A percentile compares a stretch with the other conserved stretches of the same genome.
Conservation (phyloP, 2,888 invertebrate species). For the Drepanosiphum platanoidis region DNA sequence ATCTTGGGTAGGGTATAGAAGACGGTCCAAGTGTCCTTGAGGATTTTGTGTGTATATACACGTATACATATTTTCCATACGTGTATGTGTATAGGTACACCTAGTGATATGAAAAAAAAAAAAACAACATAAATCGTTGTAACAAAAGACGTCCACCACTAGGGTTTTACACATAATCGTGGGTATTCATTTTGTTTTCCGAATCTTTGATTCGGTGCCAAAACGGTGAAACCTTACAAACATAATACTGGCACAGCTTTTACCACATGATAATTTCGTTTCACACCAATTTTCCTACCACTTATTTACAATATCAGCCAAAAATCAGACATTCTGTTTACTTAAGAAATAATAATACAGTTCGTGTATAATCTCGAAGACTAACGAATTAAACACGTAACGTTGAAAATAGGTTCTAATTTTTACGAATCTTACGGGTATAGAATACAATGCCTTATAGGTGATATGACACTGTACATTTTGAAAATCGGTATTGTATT, state of each 20-base stretch:
- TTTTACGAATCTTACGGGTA: not conserved
- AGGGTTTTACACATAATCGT: slow-evolving; percentile 17
- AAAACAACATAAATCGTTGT: slow-evolving; percentile 12
- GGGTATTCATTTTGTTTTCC: not conserved
- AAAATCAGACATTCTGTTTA: not conserved
- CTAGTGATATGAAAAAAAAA: not conserved
- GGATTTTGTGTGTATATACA: not conserved
- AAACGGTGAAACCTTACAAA: not conserved
- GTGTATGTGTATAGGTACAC: not conserved
- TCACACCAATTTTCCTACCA: not conserved
- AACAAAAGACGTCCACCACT: not conserved
- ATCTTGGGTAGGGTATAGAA: not conserved
- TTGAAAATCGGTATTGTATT: not conserved
- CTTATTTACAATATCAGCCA: not conserved
- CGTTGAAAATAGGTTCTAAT: too few species aligned
- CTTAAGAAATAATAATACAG: not conserved
- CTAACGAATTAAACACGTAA: too few species aligned
- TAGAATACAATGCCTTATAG: not conserved
- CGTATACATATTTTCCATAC: not conserved
- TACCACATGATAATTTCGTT: slow-evolving; percentile 3
- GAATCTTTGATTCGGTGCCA: slow-evolving; percentile 19
- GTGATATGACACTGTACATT: not conserved
- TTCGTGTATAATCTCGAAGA: not conserved
- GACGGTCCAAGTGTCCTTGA: slow-evolving; percentile 20
- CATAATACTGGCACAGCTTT: not conserved